Conservation (phyloP, 2,888 invertebrate species). For the Drosophila ustulata region DNA sequence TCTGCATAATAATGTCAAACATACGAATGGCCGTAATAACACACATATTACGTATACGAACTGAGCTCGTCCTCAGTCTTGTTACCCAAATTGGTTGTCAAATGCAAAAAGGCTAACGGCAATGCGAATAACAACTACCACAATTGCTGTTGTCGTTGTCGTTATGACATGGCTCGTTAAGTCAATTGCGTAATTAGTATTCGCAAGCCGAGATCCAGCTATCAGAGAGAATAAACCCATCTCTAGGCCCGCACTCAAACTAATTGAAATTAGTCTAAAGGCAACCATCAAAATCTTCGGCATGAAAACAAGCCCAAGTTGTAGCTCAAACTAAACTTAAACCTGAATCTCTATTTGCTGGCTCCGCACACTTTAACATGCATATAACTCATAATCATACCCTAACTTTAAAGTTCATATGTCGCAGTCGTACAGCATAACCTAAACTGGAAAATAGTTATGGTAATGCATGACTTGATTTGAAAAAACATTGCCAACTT, state of each 20-base stretch:
- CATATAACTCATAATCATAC: constrained; percentile 26
- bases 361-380: constrained; percentile 6
- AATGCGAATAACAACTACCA: constrained; percentile 6
- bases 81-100: constrained; percentile 22
- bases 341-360: constrained; percentile 1
- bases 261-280: constrained; percentile 55
- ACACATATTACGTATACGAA: constrained; percentile 13
- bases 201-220: constrained; percentile 36
- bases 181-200: constrained; percentile 78
- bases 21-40: neutral
- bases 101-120: constrained; percentile 30
- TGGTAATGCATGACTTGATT: neutral
- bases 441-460: neutral
- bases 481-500: neutral
- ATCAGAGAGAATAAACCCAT: neutral
- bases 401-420: neutral
- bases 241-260: constrained; percentile 27
- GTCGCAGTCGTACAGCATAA: too few relatives aligned
- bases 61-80: constrained; percentile 1
- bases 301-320: constrained; percentile 7
- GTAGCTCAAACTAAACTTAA: constrained; percentile 10
- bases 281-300: constrained; percentile 24
- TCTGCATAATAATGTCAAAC: constrained; percentile 45
- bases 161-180: constrained; percentile 49
- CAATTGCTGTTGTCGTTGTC: constrained; percentile 23